Base-by-base conservation (phyloP, 1,140 invertebrate species). In the Scaptomyza graminum region DNA sequence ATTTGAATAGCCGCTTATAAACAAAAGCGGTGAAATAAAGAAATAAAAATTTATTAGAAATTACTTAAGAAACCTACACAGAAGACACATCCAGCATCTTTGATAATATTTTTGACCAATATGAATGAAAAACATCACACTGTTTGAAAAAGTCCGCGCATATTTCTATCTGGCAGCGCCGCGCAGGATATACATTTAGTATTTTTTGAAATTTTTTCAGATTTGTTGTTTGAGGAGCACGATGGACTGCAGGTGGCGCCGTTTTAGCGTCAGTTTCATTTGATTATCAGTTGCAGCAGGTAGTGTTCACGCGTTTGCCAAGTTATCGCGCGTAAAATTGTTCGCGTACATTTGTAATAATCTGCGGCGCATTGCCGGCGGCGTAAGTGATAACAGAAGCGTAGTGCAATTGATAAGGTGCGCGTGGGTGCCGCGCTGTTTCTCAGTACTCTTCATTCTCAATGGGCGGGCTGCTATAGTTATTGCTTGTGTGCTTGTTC, bases 201-300 rank as follows among this genome's bases (percentile, higher is more conserved):
- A 66, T 66, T 22, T 65, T 65, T 66, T 39, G 49, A 47, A 16
- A 66, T 71, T 72, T 6, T 55, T 67, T 66, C 55, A 15, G 34
- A 9, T 28, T 28, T 5, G 5, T 28, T 28, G 7, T 67, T 41
- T 41, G 12, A 41, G 55, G 18, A 11, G 34, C 31, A 18, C 47
- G 47, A 12, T 71, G 62, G 31, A 72, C 41, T 61, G 63, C 63
- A 72, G 69, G 69, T 72, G 63, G 69, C 69, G 69, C 63, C 63
- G 69, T 13, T 16, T 55, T 60, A 63, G 63, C 69, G 69, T 72
- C 56, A 67, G 69, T 66, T 67, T 47, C 54, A 25, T 55, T 67
- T 67, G 41, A 72, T 37, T 15, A 54, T 43, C 63, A 67, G 63
- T 34, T 67, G 49, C 63, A 65, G 25, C 5, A 67, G 43, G 44